Evolutionary conservation across 2,888 invertebrate species (phyloP).

Genomic region (Blastobasis adustella): DNA sequence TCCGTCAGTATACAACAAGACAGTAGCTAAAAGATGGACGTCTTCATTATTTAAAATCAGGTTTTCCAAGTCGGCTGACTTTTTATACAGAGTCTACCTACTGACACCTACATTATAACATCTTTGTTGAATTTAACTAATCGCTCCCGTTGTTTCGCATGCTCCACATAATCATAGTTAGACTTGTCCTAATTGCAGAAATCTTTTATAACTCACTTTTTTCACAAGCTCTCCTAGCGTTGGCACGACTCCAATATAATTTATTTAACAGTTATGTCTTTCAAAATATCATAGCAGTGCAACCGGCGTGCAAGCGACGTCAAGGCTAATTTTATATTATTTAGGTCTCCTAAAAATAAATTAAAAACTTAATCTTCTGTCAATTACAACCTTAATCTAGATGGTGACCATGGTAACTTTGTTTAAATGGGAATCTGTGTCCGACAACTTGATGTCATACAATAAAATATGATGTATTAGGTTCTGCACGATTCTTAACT

Average conservation of each 20-base stretch:
- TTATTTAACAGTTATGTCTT: slow-evolving; percentile 53
- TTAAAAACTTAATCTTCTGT: slow-evolving; percentile 17
- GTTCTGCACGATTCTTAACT: no score
- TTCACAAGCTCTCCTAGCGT: slow-evolving; percentile 23
- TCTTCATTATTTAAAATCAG: no score
- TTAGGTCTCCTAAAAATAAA: slow-evolving; percentile 28
- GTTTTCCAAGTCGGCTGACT: no score
- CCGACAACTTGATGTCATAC: not conserved
- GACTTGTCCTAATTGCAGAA: not conserved
- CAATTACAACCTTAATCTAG: slow-evolving; percentile 4
- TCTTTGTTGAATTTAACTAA: no score
- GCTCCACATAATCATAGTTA: not conserved
- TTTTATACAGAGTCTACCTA: no score
- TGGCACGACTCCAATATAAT: slow-evolving; percentile 54
- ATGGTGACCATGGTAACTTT: not conserved
- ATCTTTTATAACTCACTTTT: slow-evolving; percentile 5
- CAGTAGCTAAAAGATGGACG: no score
- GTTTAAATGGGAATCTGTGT: not conserved
- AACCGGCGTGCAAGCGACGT: slow-evolving; percentile 38
- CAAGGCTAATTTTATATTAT: slow-evolving; percentile 38
- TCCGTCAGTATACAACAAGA: no score
- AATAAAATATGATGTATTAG: not conserved
- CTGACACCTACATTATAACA: no score
- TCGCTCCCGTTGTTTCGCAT: no score
- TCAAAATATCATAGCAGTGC: slow-evolving; percentile 46